Conservation (phyloP, 1,140 invertebrate species). For the Psix sp. region DNA sequence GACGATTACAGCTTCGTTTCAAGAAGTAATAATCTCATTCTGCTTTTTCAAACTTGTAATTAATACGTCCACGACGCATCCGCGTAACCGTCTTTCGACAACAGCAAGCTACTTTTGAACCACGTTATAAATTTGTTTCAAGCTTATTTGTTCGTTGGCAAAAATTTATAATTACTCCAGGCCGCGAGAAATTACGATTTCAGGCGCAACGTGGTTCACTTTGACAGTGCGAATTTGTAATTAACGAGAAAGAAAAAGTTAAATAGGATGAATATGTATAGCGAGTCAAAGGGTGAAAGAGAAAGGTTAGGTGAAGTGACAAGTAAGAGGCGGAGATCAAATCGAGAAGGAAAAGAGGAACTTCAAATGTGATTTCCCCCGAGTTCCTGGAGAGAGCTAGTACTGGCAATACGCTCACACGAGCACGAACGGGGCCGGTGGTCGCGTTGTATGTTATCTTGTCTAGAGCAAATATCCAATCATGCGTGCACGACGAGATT, state of each 20-base stretch:
- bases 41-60: too few species aligned
- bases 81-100: too few species aligned
- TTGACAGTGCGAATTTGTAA: slow-evolving; percentile 47
- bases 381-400: slow-evolving; percentile 60
- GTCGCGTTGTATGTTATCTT: slow-evolving; percentile 61
- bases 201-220: slow-evolving; percentile 20
- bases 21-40: too few species aligned
- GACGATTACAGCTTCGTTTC: too few species aligned
- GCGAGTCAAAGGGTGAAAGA: slow-evolving; percentile 60
- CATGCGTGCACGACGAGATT: slow-evolving; percentile 62
- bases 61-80: too few species aligned
- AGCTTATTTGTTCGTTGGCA: too few species aligned
- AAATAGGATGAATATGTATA: slow-evolving; percentile 59
- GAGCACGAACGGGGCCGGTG: slow-evolving; percentile 54
- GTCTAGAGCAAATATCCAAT: slow-evolving; percentile 62
- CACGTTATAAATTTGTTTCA: too few species aligned
- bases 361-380: slow-evolving; percentile 64
- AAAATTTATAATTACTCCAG: slow-evolving; percentile 18
- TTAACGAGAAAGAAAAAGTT: slow-evolving; percentile 55
- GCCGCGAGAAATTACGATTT: slow-evolving; percentile 25
- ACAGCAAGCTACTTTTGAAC: too few species aligned
- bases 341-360: slow-evolving; percentile 58
- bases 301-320: slow-evolving; percentile 57
- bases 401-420: slow-evolving; percentile 60
- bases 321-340: slow-evolving; percentile 56